Conservation (phyloP, 2,888 invertebrate genomes). For the Stenchaetothrips biformis region DNA sequence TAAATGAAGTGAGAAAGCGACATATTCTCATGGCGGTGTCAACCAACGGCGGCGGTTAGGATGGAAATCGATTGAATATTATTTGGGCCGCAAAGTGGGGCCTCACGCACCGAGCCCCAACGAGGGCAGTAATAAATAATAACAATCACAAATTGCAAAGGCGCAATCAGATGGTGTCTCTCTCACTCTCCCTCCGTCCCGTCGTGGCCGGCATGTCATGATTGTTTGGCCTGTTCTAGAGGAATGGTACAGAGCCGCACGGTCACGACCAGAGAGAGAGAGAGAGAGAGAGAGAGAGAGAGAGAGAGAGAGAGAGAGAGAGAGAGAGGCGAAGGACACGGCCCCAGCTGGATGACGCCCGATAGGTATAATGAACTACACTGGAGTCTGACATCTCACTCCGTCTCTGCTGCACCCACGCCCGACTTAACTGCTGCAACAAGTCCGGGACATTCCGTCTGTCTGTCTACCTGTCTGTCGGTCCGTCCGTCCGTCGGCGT, state of each 20-base stretch:
- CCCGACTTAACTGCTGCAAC: too few species aligned
- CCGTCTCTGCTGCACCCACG: too few species aligned
- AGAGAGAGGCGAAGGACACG: background rate
- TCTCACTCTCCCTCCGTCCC: background rate
- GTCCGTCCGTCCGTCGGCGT: too few species aligned
- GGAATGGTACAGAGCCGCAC: background rate
- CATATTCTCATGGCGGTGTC: too few species aligned
- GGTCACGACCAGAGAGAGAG: background rate
- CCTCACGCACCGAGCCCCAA: too few species aligned
- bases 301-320: background rate
- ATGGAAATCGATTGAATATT: too few species aligned
- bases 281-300: background rate
- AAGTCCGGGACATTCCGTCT: too few species aligned
- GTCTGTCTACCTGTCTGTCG: too few species aligned
- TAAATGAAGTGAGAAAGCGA: too few species aligned
- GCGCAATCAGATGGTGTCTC: too few species aligned
- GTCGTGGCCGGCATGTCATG: background rate
- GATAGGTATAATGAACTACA: background rate
- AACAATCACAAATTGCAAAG: background rate
- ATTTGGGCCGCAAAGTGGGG: too few species aligned
- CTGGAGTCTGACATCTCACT: background rate
- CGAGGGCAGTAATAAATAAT: background rate
- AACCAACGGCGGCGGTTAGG: too few species aligned
- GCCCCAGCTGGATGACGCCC: background rate
- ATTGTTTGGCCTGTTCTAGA: background rate